Base-by-base conservation (phyloP, 2,113 vertebrate species). In the Megaceryle maxima region DNA sequence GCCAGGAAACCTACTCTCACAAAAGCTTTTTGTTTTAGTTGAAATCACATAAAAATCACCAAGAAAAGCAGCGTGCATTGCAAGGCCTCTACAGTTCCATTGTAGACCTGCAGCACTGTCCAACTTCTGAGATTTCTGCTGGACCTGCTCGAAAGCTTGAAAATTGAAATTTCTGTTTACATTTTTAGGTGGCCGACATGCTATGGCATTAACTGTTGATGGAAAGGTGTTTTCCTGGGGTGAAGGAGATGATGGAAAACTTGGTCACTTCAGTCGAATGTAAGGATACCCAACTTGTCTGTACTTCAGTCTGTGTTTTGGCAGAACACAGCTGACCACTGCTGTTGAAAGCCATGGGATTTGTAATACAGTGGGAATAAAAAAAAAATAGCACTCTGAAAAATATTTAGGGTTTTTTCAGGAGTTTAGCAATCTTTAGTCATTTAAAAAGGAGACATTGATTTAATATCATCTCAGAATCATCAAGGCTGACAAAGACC, bases 221-320 rank as follows among this genome's bases (percentile, higher is more conserved):
- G 99, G 99, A n/a, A 99, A 99, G 72, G 99, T 99, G 4, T 99
- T 99, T 94, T 99, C 99, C 2, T 99, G 99, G 99, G 99, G 99
- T 18, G 99, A 99, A 98, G 99, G 99, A 87, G 99, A 99, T 35
- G 99, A 99, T 64, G 99, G 99, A 78, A 99, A 99, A 87, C 99
- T 99, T 51, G 99, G 99, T 60, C 99, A 99, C 95, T 99, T 99
- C 97, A 99, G 99, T 96, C 98, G 99, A 97, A 99, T 99, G 99
- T 99, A 98, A 97, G 99, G 39, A 62, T 53, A 21, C 13, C 9
- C 50, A 33, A 72, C 88, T 59, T 91, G 6, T 87, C 44, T 51
- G 1, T 73, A 8, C 77, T 77, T 90, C 63, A 62, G 22, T 48
- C 50, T 48, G 5, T 55, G 22, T 79, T 37, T 37, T 37, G 37